These are phyloP conservation scores for Drosophila trichaetosa DNA, from an alignment of 2,888 invertebrate genomes.

Conservation along the genomic window DNA sequence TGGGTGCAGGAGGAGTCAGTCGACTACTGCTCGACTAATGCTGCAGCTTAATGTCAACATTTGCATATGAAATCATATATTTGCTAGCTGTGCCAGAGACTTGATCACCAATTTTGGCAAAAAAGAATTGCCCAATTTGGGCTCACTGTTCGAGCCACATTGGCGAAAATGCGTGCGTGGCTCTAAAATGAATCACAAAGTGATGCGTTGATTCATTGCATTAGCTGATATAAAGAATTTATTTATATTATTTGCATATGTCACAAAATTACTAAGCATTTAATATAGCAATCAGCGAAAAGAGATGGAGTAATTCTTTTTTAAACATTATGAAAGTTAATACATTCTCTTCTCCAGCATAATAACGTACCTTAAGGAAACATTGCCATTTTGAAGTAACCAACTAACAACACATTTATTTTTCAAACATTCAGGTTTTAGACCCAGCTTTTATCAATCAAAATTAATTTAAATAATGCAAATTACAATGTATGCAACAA, in stretches of 20 bases:
- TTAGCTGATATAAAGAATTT: neutral
- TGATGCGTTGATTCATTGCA: conserved; percentile 16
- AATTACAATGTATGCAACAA: neutral
- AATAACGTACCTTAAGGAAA: neutral
- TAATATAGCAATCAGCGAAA: neutral
- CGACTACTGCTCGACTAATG: conserved; percentile 51
- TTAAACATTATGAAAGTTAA: neutral
- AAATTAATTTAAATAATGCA: neutral
- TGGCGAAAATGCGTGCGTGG: conserved; percentile 44
- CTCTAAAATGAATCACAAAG: conserved; percentile 43
- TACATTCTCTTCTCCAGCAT: neutral
- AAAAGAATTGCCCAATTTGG: conserved; percentile 53
- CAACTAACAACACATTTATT: neutral
- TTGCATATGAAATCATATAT: conserved; percentile 76
- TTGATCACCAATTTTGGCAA: conserved; percentile 55
- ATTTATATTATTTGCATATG: neutral
- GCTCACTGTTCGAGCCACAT: conserved; percentile 22
- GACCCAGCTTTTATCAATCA: neutral
- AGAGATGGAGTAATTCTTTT: neutral
- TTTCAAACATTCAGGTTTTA: neutral
- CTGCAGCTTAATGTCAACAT: conserved; percentile 80
- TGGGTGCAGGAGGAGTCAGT: conserved; percentile 60
- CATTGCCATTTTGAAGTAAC: neutral
- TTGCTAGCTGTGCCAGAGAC: conserved; percentile 35
- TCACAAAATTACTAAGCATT: neutral